These are phyloP conservation scores for Alloplasta piceator DNA, from an alignment of 2,888 invertebrate genomes.

Conservation along the genomic window DNA sequence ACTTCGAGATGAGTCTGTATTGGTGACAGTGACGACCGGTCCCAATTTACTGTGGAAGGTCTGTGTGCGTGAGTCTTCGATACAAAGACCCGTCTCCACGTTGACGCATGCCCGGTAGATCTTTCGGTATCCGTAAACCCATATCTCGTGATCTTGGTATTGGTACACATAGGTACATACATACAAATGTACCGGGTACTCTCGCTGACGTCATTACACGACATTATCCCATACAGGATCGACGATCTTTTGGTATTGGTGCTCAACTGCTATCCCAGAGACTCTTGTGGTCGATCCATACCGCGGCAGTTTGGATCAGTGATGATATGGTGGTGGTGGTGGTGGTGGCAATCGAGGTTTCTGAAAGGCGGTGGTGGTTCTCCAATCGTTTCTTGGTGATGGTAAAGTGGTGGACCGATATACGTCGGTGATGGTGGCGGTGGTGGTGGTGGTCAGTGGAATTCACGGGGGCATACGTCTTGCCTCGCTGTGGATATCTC, in stretches of 20 bases:
- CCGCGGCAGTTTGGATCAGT: slow-evolving; percentile 48
- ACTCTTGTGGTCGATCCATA: slow-evolving; percentile 27
- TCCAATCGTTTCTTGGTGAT: slow-evolving; percentile 71
- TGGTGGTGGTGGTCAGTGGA: slow-evolving; percentile 74
- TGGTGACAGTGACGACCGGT: slow-evolving; percentile 51
- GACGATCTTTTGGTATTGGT: slow-evolving; percentile 36
- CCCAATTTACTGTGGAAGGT: background rate
- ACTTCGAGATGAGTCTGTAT: slow-evolving; percentile 42
- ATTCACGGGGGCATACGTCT: slow-evolving; percentile 34
- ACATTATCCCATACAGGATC: background rate
- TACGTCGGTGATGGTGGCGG: slow-evolving; percentile 82
- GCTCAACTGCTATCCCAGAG: slow-evolving; percentile 33
- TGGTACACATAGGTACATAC: slow-evolving; percentile 37
- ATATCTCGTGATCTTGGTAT: slow-evolving; percentile 41
- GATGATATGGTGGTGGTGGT: slow-evolving; percentile 81
- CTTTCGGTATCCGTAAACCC: slow-evolving; percentile 35
- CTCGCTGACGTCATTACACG: slow-evolving; percentile 48
- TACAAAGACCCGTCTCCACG: slow-evolving; percentile 38
- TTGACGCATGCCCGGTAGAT: slow-evolving; percentile 32
- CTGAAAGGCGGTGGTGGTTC: slow-evolving; percentile 82
- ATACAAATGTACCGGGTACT: background rate
- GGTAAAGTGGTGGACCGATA: slow-evolving; percentile 59
- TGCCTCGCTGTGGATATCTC: slow-evolving; percentile 41
- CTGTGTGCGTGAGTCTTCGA: slow-evolving; percentile 12
- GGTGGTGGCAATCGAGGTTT: slow-evolving; percentile 78